phyloP scores from a whole-genome alignment of 2,797 vertebrate genomes.

The Telmatherina bonti region DNA sequence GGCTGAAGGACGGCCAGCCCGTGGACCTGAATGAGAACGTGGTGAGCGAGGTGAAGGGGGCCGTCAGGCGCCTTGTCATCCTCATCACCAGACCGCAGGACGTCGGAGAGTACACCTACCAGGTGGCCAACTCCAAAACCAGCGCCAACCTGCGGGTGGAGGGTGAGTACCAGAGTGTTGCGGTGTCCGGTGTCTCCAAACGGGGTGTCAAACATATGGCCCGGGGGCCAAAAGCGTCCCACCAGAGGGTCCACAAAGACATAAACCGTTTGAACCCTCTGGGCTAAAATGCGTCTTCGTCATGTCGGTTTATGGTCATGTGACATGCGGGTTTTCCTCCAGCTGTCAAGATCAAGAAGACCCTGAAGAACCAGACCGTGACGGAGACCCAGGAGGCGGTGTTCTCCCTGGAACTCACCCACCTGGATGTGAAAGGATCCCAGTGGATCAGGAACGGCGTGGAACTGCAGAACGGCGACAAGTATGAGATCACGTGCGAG shows the following conservation, averaged over 20 bases:
- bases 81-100: conserved; percentile 88
- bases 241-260: no score
- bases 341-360: conserved; percentile 99
- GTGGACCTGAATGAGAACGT: conserved; percentile 86
- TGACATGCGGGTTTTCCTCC: background rate
- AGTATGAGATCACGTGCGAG: conserved; percentile 89
- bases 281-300: background rate
- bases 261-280: no score
- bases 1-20: conserved; percentile 89
- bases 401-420: conserved; percentile 94
- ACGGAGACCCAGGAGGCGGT: conserved; percentile 94
- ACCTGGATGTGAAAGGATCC: conserved; percentile 91
- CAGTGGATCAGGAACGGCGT: conserved; percentile 97
- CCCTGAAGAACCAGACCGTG: conserved; percentile 94
- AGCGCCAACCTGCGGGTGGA: conserved; percentile 93
- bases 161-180: conserved; percentile 78
- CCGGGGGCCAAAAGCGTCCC: no score
- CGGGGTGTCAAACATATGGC: no score
- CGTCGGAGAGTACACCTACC: conserved; percentile 93
- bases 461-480: conserved; percentile 87
- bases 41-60: conserved; percentile 83
- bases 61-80: conserved; percentile 89
- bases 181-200: no score
- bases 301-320: background rate
- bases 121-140: conserved; percentile 96